Conservation (phyloP, 1,140 invertebrate species). For the Andricus grossulariae region DNA sequence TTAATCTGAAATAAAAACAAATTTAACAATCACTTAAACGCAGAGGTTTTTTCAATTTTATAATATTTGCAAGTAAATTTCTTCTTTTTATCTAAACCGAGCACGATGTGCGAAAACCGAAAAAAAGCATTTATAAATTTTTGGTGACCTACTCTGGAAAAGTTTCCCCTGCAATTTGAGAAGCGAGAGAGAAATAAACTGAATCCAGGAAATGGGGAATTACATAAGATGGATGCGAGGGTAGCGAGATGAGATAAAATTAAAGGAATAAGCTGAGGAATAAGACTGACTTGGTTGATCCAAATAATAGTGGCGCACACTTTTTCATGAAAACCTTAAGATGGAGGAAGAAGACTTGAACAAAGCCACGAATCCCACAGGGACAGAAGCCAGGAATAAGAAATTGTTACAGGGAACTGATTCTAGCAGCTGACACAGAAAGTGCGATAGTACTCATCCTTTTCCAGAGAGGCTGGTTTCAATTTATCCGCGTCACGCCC, state of each 20-base stretch:
- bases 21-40: too few relatives aligned
- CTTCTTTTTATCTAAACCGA: too few relatives aligned
- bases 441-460: neutral
- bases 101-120: too few relatives aligned
- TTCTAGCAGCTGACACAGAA: neutral
- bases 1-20: too few relatives aligned
- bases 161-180: too few relatives aligned
- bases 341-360: neutral
- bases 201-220: neutral
- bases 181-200: neutral
- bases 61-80: too few relatives aligned
- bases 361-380: neutral
- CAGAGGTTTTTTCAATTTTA: too few relatives aligned
- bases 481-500: constrained; percentile 10
- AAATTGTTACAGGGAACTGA: constrained; percentile 19
- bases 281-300: neutral
- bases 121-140: too few relatives aligned
- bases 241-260: neutral
- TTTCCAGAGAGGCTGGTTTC: constrained; percentile 7
- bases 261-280: neutral
- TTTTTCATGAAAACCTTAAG: neutral
- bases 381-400: neutral
- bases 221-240: neutral
- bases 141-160: too few relatives aligned
- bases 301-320: neutral